phyloP scores from a whole-genome alignment of 2,888 invertebrate genomes.

The Caenorhabditis sp. region DNA sequence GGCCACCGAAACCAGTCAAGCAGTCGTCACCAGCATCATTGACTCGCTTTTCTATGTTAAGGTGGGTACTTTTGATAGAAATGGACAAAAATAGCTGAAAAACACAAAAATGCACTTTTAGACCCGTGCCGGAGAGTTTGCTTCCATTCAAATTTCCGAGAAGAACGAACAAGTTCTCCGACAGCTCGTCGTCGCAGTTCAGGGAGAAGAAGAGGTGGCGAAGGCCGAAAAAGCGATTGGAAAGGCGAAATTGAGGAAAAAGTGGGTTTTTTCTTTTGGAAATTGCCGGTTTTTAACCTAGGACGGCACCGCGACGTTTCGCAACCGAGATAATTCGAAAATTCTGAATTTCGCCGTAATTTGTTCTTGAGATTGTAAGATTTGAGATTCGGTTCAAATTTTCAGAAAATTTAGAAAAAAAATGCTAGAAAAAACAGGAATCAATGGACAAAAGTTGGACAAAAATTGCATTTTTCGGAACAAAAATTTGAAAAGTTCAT shows the following conservation, averaged over 20 bases:
- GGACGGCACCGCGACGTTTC: too few species aligned
- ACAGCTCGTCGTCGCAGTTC: conserved; percentile 58
- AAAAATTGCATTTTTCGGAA: too few species aligned
- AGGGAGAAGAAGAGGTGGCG: conserved; percentile 62
- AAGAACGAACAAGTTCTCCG: conserved; percentile 67
- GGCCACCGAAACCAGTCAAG: conserved; percentile 54
- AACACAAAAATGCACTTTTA: background rate
- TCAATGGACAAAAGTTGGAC: too few species aligned
- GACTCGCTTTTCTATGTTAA: conserved; percentile 60
- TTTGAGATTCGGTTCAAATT: background rate
- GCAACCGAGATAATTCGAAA: too few species aligned
- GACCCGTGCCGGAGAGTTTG: conserved; percentile 71
- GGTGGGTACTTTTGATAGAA: conserved; percentile 19
- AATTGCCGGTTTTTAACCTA: too few species aligned
- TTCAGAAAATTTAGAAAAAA: background rate
- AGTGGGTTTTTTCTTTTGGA: conserved; percentile 34
- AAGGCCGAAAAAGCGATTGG: conserved; percentile 62
- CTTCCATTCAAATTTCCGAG: conserved; percentile 65
- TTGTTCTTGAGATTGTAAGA: too few species aligned
- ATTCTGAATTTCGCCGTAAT: too few species aligned
- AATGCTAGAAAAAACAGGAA: too few species aligned
- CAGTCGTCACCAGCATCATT: conserved; percentile 51
- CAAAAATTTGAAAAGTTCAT: too few species aligned
- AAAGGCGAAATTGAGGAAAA: conserved; percentile 45
- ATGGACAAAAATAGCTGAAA: background rate